phyloP scores from a whole-genome alignment of 2,797 vertebrate genomes.

The Alca torda region DNA sequence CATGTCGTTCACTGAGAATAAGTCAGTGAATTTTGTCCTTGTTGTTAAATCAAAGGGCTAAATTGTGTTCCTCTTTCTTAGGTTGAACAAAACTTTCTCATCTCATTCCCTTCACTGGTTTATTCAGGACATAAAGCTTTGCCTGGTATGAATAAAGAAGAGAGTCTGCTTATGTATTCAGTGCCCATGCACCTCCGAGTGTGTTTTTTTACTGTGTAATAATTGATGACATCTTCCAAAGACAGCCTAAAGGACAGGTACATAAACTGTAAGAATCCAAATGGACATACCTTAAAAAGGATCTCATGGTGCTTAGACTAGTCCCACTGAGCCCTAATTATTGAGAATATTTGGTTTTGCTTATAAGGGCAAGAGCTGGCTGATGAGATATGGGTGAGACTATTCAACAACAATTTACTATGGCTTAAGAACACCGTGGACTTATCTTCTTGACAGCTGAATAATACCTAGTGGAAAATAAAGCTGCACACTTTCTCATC shows the following conservation, averaged over 20 bases:
- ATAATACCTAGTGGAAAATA: background rate
- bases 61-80: background rate
- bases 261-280: background rate
- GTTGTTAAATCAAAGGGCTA: background rate
- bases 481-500: background rate
- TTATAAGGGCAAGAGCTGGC: background rate
- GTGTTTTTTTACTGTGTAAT: background rate
- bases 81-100: background rate
- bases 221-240: slow-evolving; percentile 7
- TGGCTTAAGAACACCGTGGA: background rate
- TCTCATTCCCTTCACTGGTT: background rate
- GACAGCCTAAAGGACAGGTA: background rate
- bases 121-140: background rate
- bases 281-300: background rate
- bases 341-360: background rate
- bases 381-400: background rate
- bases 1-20: background rate
- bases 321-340: background rate
- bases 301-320: background rate
- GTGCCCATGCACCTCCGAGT: background rate
- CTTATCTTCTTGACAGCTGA: background rate
- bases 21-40: background rate
- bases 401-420: background rate
- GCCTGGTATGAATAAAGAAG: background rate
- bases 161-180: background rate